These are phyloP conservation scores for Gephyroberyx darwinii DNA, from an alignment of 2,797 vertebrate genomes.

Conservation along the genomic window DNA sequence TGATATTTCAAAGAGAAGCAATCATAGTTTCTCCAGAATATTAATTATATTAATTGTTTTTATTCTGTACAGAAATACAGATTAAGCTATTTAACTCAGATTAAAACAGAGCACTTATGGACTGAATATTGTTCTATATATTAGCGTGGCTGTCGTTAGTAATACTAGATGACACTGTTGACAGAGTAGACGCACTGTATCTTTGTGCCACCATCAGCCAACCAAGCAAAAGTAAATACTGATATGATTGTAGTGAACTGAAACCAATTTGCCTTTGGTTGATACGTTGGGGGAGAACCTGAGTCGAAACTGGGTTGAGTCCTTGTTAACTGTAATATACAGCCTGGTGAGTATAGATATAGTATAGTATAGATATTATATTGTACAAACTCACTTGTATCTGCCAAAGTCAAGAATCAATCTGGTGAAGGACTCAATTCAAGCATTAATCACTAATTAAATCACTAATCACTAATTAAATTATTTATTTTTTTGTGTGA, in stretches of 20 bases:
- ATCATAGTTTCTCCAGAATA: too few relatives aligned
- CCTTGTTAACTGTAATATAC: slow-evolving; percentile 8
- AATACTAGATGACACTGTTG: slow-evolving; percentile 46
- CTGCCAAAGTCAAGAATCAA: background rate
- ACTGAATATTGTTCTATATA: slow-evolving; percentile 6
- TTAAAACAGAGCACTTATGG: background rate
- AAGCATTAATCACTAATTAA: too few relatives aligned
- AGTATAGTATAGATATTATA: too few relatives aligned
- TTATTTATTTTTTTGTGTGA: too few relatives aligned
- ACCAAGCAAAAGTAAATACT: slow-evolving; percentile 71
- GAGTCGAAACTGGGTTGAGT: slow-evolving; percentile 50
- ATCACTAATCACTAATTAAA: too few relatives aligned
- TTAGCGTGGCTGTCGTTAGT: background rate
- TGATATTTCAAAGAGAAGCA: too few relatives aligned
- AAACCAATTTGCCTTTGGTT: slow-evolving; percentile 69
- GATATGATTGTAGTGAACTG: slow-evolving; percentile 73
- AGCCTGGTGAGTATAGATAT: background rate
- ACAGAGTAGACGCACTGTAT: slow-evolving; percentile 40
- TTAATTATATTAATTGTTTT: too few relatives aligned
- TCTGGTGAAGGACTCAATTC: background rate
- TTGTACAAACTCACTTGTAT: background rate
- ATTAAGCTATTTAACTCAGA: too few relatives aligned
- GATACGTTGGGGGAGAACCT: slow-evolving; percentile 47
- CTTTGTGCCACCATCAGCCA: slow-evolving; percentile 42
- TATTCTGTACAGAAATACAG: too few relatives aligned